Base-by-base conservation (phyloP, 92 coral and sea anemone species). In the Pocillopora meandrina region DNA sequence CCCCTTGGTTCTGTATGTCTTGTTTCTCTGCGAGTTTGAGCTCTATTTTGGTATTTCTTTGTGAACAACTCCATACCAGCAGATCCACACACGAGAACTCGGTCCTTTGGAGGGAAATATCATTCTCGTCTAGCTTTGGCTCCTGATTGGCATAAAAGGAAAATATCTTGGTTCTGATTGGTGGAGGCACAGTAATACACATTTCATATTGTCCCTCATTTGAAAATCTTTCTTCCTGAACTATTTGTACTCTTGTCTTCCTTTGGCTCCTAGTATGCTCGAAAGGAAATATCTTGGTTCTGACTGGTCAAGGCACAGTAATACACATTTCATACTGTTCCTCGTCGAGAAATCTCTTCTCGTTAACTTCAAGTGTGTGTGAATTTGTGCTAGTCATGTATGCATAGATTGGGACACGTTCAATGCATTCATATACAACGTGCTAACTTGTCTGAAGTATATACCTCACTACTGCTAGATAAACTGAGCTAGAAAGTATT, bases 401-500 rank as follows among this genome's bases (percentile, higher is more conserved):
- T 15, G 80, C 33, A 59, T 60, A 58, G 80, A 26, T 35, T 20
- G 57, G n/a, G 56, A 5, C 21, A 34, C 59, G 15, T 59, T 59
- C 80, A 58, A 58, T 18, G 57, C 79, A 75, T 59, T 56, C 79
- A 31, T 60, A 33, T 35, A 15, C 65, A 31, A 66, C 56, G 20
- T 1, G 20, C 56, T 76, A 33, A 35, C 11, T 42, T 21, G 66
- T 58, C 26, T 3, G 49, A 67, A 31, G 55, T 23, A 31, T 15
- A 58, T 17, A 61, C 33, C 34, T 35, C 33, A 61, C 31, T 17
- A 21, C 4, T 42, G 8, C 52, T 42, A 42, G 52, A 42, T 42
- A 42, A 42, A 42, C 52, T 42, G 5, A 42, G 8, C 52, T 42
- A 34, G 81, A 78, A 26, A 60, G 26, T 78, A 78, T 78, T 78